Conservation (phyloP, 2,888 invertebrate genomes). For the Erebia palarica region DNA sequence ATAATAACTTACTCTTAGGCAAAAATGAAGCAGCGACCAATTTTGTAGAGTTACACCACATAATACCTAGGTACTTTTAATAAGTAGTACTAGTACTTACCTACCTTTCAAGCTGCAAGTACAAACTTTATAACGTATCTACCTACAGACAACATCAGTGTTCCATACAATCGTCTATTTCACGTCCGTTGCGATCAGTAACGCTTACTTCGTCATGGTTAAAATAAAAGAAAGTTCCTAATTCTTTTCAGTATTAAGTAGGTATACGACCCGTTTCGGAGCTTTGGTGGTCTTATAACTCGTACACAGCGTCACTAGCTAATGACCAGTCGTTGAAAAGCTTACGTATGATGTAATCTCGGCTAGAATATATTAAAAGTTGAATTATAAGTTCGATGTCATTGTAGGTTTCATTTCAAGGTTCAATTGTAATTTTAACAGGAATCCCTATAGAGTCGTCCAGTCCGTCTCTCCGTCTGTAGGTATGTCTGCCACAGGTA, state of each 20-base stretch:
- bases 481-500: too few relatives aligned
- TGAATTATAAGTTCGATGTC: constrained; percentile 7
- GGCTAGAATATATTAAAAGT: constrained; percentile 11
- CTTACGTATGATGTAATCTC: not conserved
- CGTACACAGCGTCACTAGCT: not conserved
- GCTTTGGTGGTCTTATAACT: constrained; percentile 32
- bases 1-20: too few relatives aligned
- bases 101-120: not conserved
- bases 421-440: too few relatives aligned
- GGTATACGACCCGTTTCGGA: constrained; percentile 15
- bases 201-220: constrained; percentile 36
- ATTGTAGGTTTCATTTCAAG: not conserved
- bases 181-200: constrained; percentile 29
- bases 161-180: constrained; percentile 43
- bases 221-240: constrained; percentile 33
- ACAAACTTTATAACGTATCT: not conserved
- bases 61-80: too few relatives aligned
- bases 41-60: too few relatives aligned
- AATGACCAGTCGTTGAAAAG: constrained; percentile 11
- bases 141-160: too few relatives aligned
- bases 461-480: too few relatives aligned
- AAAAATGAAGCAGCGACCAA: too few relatives aligned
- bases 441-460: too few relatives aligned
- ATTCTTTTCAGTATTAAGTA: constrained; percentile 20
- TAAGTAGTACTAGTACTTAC: too few relatives aligned